Conservation (phyloP, 2,888 invertebrate genomes). For the Cheilosia vernalis region DNA sequence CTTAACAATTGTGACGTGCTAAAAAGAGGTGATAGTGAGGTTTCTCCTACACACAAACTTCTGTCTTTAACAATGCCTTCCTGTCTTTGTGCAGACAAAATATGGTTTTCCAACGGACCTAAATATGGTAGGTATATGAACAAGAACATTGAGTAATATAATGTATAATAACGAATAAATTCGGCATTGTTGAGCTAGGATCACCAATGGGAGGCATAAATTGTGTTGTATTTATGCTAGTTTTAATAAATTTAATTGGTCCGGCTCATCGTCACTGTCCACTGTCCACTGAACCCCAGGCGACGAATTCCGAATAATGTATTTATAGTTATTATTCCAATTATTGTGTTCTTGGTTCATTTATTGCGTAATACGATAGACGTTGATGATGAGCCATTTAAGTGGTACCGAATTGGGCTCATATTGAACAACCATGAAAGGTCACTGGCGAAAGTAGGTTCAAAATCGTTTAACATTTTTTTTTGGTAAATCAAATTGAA, state of each 20-base stretch:
- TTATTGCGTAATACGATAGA: slow-evolving; percentile 56
- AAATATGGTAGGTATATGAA: slow-evolving; percentile 14
- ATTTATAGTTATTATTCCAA: too few relatives aligned
- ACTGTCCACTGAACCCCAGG: too few relatives aligned
- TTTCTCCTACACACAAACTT: slow-evolving; percentile 45
- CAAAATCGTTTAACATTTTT: slow-evolving; percentile 16
- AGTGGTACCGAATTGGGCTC: slow-evolving; percentile 45
- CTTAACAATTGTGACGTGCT: slow-evolving; percentile 51
- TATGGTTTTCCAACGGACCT: slow-evolving; percentile 33
- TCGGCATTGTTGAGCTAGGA: slow-evolving; percentile 52
- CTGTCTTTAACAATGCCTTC: slow-evolving; percentile 52
- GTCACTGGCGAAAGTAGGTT: slow-evolving; percentile 40
- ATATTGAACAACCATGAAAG: slow-evolving; percentile 39
- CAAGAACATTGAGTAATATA: slow-evolving; percentile 31
- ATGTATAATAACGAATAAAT: slow-evolving; percentile 56
- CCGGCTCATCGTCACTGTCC: neutral
- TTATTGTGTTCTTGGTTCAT: slow-evolving; percentile 38
- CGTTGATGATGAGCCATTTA: slow-evolving; percentile 53
- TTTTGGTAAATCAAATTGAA: slow-evolving; percentile 22
- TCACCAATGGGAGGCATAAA: slow-evolving; percentile 16
- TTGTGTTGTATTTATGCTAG: slow-evolving; percentile 7
- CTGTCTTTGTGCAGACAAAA: slow-evolving; percentile 30
- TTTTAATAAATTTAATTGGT: slow-evolving; percentile 60
- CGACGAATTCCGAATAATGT: neutral
- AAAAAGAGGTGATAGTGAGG: slow-evolving; percentile 51